Conservation (phyloP, 2,888 invertebrate species). For the Xylota sylvarum region DNA sequence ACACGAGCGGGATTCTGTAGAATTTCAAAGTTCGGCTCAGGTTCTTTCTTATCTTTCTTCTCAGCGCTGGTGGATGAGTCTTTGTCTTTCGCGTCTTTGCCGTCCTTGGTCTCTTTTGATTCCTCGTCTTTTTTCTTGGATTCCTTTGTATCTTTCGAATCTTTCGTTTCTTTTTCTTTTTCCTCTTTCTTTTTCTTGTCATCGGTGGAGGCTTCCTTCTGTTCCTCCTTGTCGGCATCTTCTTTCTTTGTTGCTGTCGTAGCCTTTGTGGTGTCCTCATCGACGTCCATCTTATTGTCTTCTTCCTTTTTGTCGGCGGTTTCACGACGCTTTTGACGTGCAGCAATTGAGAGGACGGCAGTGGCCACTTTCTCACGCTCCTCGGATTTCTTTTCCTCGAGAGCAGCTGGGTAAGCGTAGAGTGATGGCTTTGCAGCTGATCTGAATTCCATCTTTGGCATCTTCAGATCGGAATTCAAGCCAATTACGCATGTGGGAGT, state of each 20-base stretch:
- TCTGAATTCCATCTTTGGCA: constrained; percentile 96
- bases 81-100: constrained; percentile 85
- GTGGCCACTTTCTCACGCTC: constrained; percentile 99
- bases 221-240: constrained; percentile 79
- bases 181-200: constrained; percentile 82
- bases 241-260: constrained; percentile 86
- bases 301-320: constrained; percentile 87
- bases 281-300: constrained; percentile 96
- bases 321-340: constrained; percentile 94
- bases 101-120: constrained; percentile 84
- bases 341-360: constrained; percentile 98
- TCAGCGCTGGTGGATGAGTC: constrained; percentile 79
- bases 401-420: constrained; percentile 98
- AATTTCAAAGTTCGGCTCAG: constrained; percentile 96
- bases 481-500: constrained; percentile 98
- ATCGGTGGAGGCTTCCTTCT: constrained; percentile 63
- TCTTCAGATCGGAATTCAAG: constrained; percentile 95
- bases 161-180: constrained; percentile 79
- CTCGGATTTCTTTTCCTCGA: constrained; percentile 99
- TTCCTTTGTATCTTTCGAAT: constrained; percentile 79
- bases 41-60: constrained; percentile 89
- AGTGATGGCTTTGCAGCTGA: constrained; percentile 97
- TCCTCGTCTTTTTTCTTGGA: constrained; percentile 85
- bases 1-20: constrained; percentile 97
- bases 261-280: constrained; percentile 86